A percentile compares a stretch with the other conserved stretches of the same genome.
Evolutionary conservation across 2,797 vertebrate species (phyloP).

Genomic region (Nannoperca australis): DNA sequence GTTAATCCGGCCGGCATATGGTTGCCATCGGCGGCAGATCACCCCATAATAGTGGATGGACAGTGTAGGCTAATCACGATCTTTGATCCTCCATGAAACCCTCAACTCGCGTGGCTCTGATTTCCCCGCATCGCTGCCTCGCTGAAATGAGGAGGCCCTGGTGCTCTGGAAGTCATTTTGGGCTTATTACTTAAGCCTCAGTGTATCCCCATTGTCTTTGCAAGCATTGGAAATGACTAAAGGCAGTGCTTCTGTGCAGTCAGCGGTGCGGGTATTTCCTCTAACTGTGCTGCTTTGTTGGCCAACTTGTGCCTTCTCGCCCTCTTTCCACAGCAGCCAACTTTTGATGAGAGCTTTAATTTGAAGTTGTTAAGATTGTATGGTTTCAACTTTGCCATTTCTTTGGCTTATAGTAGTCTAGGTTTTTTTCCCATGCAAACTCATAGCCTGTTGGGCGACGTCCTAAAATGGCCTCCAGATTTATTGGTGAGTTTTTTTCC

Average conservation of each 20-base stretch:
- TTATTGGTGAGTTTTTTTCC: conserved; percentile 71
- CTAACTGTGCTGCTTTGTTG: conserved; percentile 65
- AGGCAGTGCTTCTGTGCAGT: conserved; percentile 85
- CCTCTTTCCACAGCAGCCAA: conserved; percentile 71
- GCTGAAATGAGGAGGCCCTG: conserved; percentile 72
- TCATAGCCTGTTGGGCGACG: conserved; percentile 72
- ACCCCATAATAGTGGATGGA: conserved; percentile 77
- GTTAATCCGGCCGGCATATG: conserved; percentile 83
- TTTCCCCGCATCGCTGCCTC: conserved; percentile 77
- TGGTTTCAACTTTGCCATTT: conserved; percentile 80
- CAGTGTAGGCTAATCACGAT: conserved; percentile 82
- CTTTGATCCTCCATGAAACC: conserved; percentile 81
- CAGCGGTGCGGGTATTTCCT: conserved; percentile 70
- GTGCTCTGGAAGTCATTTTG: conserved; percentile 86
- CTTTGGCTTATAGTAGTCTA: conserved; percentile 68
- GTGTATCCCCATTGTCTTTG: conserved; percentile 83
- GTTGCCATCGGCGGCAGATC: conserved; percentile 80
- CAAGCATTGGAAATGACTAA: conserved; percentile 77
- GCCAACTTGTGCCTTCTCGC: conserved; percentile 72
- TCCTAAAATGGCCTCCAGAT: conserved; percentile 84
- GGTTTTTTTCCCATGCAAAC: conserved; percentile 59
- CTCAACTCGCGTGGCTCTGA: conserved; percentile 81
- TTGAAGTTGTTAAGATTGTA: conserved; percentile 82
- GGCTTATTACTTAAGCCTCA: conserved; percentile 83
- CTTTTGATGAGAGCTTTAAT: conserved; percentile 83